These are phyloP conservation scores for Ageneiosus marmoratus DNA, from an alignment of 2,113 vertebrate genomes.

Conservation along the genomic window DNA sequence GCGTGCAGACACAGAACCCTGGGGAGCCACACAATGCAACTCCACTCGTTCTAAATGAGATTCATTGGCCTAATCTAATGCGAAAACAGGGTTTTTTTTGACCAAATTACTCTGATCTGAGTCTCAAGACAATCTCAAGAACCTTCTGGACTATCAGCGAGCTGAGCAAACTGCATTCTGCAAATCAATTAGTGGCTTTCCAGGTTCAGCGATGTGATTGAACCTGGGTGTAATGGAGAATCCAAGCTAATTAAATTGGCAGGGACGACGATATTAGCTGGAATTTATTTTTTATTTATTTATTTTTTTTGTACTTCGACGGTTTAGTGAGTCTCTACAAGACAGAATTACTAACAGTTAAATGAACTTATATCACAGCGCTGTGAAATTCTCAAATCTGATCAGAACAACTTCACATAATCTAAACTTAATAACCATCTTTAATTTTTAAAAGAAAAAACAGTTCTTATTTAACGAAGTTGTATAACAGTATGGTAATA, in stretches of 20 bases:
- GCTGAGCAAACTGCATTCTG: slow-evolving; percentile 49
- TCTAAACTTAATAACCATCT: not conserved
- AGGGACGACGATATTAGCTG: slow-evolving; percentile 57
- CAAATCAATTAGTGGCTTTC: slow-evolving; percentile 63
- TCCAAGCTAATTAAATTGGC: slow-evolving; percentile 64
- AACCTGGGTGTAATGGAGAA: slow-evolving; percentile 66
- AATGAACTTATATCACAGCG: no score
- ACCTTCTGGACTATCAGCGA: slow-evolving; percentile 56
- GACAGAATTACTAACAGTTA: not conserved
- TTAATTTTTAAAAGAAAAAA: no score
- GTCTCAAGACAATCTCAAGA: slow-evolving; percentile 58
- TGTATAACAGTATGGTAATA: no score
- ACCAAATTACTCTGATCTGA: slow-evolving; percentile 77
- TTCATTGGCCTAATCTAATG: slow-evolving; percentile 89
- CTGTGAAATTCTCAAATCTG: not conserved
- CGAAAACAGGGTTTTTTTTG: slow-evolving; percentile 74
- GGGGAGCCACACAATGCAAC: slow-evolving; percentile 79
- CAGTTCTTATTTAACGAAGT: no score
- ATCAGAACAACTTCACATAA: not conserved
- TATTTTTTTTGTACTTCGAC: no score
- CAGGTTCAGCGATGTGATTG: slow-evolving; percentile 58
- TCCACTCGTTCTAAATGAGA: slow-evolving; percentile 89
- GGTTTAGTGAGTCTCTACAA: no score
- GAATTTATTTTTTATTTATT: slow-evolving; percentile 13
- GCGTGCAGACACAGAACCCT: slow-evolving; percentile 70